These are phyloP conservation scores for Drosophila mayri DNA, from an alignment of 1,140 invertebrate genomes.

Conservation along the genomic window DNA sequence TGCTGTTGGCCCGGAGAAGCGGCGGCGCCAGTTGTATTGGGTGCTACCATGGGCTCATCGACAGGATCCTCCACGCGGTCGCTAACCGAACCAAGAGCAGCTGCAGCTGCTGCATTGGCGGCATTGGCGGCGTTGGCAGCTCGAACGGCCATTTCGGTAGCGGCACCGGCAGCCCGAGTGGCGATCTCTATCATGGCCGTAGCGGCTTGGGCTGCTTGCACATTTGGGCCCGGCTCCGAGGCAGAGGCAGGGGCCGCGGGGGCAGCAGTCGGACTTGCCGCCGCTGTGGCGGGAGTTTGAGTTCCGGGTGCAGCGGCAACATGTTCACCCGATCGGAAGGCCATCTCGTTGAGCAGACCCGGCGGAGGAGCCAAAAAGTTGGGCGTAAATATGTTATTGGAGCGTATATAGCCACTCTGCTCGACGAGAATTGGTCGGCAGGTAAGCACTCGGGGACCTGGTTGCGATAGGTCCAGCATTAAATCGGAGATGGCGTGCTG, in stretches of 20 bases:
- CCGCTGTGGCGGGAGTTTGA: constrained; percentile 2
- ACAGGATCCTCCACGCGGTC: constrained; percentile 70
- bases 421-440: constrained; percentile 91
- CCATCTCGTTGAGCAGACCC: constrained; percentile 25
- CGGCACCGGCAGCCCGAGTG: constrained; percentile 22
- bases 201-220: constrained; percentile 3
- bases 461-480: constrained; percentile 89
- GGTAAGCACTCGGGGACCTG: constrained; percentile 89
- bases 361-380: constrained; percentile 38
- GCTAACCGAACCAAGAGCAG: constrained; percentile 61
- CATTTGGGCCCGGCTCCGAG: background rate
- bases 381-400: constrained; percentile 78
- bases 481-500: constrained; percentile 95
- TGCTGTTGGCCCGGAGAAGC: constrained; percentile 20
- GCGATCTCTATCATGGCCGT: constrained; percentile 25
- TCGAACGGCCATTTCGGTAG: constrained; percentile 21
- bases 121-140: constrained; percentile 46
- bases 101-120: constrained; percentile 51
- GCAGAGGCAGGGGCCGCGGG: background rate
- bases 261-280: background rate
- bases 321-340: background rate
- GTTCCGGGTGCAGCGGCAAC: constrained; percentile 3
- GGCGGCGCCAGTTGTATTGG: constrained; percentile 5
- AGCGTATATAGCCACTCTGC: constrained; percentile 86
- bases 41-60: constrained; percentile 70